Evolutionary conservation across 2,113 vertebrate genomes (phyloP).

Genomic region (Theristicus caerulescens): DNA sequence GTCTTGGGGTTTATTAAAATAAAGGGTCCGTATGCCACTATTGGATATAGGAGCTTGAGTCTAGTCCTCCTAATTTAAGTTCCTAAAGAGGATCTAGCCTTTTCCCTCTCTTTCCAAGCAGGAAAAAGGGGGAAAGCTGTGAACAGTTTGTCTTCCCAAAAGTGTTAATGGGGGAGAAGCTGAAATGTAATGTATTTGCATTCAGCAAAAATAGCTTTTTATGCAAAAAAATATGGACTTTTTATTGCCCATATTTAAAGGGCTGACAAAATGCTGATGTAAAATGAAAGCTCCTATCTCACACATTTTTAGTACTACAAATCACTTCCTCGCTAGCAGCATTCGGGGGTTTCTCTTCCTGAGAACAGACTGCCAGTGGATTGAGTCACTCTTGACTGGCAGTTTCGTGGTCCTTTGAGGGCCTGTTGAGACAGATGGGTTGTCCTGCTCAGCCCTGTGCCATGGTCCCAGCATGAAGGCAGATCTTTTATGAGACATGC

Average conservation of each 20-base stretch:
- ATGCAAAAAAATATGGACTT: neutral
- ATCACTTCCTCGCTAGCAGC: accelerated
- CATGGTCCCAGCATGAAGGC: neutral
- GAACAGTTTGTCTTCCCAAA: neutral
- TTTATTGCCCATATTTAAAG: neutral
- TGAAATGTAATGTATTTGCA: neutral
- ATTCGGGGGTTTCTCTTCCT: neutral
- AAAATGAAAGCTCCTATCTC: neutral
- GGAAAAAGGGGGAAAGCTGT: neutral
- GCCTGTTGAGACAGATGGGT: accelerated
- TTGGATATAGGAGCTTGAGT: neutral
- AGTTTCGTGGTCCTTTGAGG: accelerated
- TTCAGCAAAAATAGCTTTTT: neutral
- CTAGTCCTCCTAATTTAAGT: neutral
- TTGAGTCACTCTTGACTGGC: neutral
- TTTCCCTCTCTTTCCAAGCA: neutral
- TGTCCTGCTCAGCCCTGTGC: neutral
- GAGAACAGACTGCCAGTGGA: neutral
- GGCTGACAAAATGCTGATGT: neutral
- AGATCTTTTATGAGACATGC: neutral
- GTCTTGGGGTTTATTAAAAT: neutral
- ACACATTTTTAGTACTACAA: neutral
- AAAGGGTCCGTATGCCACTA: accelerated
- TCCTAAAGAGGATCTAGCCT: neutral
- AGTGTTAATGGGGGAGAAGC: neutral